Evolutionary conservation across 2,888 invertebrate species (phyloP).

Genomic region (Eristalinus sepulchralis): DNA sequence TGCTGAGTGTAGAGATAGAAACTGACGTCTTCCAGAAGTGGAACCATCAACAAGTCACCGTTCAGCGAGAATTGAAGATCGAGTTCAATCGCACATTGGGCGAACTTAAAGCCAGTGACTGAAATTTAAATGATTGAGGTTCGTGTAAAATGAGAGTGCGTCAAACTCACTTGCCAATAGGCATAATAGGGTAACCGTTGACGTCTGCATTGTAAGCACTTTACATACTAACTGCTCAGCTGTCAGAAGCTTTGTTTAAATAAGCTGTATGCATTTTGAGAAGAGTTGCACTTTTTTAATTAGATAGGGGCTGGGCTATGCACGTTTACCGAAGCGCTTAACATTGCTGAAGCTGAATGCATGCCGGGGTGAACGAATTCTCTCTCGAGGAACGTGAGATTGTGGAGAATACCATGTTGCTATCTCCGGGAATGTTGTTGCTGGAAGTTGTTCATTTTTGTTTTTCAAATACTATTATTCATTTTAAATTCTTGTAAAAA

Average conservation of each 20-base stretch:
- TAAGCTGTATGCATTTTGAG: not conserved
- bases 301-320: not conserved
- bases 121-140: not conserved
- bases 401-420: not conserved
- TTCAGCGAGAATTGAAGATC: not conserved
- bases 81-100: not conserved
- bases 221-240: not conserved
- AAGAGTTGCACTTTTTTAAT: not conserved
- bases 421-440: not conserved
- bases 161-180: not conserved
- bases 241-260: not conserved
- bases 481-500: too few relatives aligned
- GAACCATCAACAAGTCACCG: not conserved
- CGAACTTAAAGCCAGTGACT: not conserved
- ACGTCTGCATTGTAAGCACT: not conserved
- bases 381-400: not conserved
- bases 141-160: not conserved
- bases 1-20: constrained; percentile 63
- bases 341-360: not conserved
- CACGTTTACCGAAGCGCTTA: not conserved
- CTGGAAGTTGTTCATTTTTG: not conserved
- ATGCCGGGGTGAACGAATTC: not conserved
- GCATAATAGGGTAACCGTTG: not conserved
- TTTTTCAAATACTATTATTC: too few relatives aligned
- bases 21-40: not conserved